These are phyloP conservation scores for Papilio xuthus DNA, from an alignment of 1,140 invertebrate genomes.

Conservation along the genomic window DNA sequence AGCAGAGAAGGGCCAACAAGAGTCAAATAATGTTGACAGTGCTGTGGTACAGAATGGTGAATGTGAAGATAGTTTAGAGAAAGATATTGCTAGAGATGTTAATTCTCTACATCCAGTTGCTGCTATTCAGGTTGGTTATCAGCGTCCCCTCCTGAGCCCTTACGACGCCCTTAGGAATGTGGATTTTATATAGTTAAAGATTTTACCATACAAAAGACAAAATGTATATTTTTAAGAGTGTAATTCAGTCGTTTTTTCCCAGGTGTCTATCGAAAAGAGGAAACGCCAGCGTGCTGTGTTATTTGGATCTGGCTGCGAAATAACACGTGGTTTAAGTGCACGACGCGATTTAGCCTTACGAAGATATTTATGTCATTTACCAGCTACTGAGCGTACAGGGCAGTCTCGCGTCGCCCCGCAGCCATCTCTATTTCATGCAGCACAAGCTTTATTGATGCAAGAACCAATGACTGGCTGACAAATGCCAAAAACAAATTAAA, in stretches of 20 bases:
- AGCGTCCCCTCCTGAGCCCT: no score
- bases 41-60: constrained; percentile 48
- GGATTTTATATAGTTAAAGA: neutral
- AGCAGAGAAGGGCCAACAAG: constrained; percentile 41
- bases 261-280: constrained; percentile 78
- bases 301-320: constrained; percentile 78
- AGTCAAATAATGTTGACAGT: constrained; percentile 48
- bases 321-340: constrained; percentile 84
- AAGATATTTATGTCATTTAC: constrained; percentile 84
- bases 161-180: no score
- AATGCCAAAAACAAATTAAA: constrained; percentile 43
- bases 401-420: constrained; percentile 67
- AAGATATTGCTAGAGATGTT: constrained; percentile 47
- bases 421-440: constrained; percentile 65
- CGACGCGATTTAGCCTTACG: constrained; percentile 85
- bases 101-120: constrained; percentile 82
- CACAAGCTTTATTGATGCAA: constrained; percentile 66
- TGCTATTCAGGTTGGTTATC: constrained; percentile 82
- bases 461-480: constrained; percentile 67
- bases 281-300: constrained; percentile 74
- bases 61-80: constrained; percentile 43
- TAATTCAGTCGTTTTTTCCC: constrained; percentile 23
- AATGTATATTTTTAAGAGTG: no score
- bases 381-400: constrained; percentile 80
- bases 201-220: neutral